Conservation (phyloP, 1,140 invertebrate genomes). For the Hylaeus anthracinus region DNA sequence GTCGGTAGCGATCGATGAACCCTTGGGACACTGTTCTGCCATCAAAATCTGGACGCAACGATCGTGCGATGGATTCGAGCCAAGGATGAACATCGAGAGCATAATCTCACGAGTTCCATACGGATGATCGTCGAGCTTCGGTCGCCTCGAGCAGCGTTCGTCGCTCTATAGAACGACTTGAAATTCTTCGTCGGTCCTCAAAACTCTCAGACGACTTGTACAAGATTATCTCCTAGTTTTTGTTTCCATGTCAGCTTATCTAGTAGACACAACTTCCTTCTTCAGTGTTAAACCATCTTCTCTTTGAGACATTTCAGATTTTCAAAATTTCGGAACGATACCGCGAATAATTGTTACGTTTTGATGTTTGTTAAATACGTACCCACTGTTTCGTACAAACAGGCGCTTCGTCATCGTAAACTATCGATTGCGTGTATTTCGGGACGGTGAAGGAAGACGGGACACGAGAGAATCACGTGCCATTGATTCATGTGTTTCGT, state of each 20-base stretch:
- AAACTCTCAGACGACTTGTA: neutral
- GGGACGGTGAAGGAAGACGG: too few relatives aligned
- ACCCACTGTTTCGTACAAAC: neutral
- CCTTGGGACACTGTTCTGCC: slow-evolving; percentile 3
- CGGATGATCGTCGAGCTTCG: slow-evolving; percentile 8
- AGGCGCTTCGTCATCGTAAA: neutral
- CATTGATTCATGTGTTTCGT: neutral
- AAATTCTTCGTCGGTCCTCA: neutral
- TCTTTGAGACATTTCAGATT: neutral
- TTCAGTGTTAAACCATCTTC: neutral
- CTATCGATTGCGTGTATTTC: neutral
- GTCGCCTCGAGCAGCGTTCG: neutral
- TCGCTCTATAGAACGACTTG: neutral
- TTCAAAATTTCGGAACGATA: neutral
- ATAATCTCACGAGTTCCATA: slow-evolving; percentile 22
- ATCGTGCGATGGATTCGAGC: slow-evolving; percentile 22
- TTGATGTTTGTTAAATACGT: too few relatives aligned
- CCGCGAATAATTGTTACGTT: too few relatives aligned
- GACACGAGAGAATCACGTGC: neutral
- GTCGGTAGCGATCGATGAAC: slow-evolving; percentile 17
- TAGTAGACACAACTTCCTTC: neutral
- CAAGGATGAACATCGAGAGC: slow-evolving; percentile 24
- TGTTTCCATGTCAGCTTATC: too few relatives aligned
- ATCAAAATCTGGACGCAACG: slow-evolving; percentile 15
- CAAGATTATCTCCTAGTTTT: neutral